A percentile compares a stretch with the other conserved stretches of the same genome.
Conservation (phyloP, 2,888 invertebrate species). For the Ectropis crepuscularia region DNA sequence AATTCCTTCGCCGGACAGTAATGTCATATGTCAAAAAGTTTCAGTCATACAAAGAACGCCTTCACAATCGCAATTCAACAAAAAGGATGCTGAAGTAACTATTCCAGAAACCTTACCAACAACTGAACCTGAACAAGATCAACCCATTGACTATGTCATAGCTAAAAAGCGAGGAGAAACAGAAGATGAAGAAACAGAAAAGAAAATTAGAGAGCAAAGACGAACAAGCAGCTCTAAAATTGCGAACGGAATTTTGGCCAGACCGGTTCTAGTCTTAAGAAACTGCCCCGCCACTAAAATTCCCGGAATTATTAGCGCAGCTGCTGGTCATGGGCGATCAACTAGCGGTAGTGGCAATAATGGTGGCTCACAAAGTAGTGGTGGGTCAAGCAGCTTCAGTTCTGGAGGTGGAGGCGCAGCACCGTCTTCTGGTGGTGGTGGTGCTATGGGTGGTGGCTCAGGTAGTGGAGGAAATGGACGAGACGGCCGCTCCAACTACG, state of each 20-base stretch:
- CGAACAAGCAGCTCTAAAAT: conserved; percentile 88
- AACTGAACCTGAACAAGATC: conserved; percentile 90
- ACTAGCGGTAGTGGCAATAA: conserved; percentile 84
- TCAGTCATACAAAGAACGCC: conserved; percentile 95
- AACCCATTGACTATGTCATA: conserved; percentile 95
- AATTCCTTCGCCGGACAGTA: conserved; percentile 87
- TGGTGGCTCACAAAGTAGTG: conserved; percentile 80
- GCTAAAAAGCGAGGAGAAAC: conserved; percentile 90
- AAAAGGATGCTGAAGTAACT: conserved; percentile 80
- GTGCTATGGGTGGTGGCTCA: conserved; percentile 87
- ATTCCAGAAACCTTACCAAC: conserved; percentile 80
- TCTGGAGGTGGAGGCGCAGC: conserved; percentile 83
- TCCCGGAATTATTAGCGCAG: conserved; percentile 88
- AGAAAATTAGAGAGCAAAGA: conserved; percentile 88
- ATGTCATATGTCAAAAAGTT: conserved; percentile 88
- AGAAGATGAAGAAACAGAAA: conserved; percentile 88
- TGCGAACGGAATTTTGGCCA: conserved; percentile 81
- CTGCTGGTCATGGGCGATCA: conserved; percentile 92
- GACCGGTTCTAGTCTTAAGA: conserved; percentile 83
- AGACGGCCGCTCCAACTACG: conserved; percentile 93
- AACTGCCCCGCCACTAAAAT: conserved; percentile 84
- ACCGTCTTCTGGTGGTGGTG: conserved; percentile 85
- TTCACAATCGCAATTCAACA: conserved; percentile 76
- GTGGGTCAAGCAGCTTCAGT: conserved; percentile 81
- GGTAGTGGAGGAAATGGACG: conserved; percentile 92